Base-by-base conservation (phyloP, 37 sponge, comb jelly and placozoan species). In the Beroe ovata region DNA sequence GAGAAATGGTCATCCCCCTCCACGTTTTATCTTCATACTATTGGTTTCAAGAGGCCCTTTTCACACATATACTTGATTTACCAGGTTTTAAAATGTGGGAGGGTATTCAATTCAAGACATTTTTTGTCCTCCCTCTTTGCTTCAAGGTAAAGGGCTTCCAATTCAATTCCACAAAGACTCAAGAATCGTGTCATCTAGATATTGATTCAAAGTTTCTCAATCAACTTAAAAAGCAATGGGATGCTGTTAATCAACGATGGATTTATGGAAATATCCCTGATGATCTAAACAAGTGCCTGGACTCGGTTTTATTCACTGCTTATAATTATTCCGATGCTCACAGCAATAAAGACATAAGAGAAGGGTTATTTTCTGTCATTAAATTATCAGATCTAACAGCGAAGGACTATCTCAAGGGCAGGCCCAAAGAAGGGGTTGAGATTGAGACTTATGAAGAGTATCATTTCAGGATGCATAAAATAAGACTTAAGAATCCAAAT, bases 381-480 rank as follows among this genome's bases (percentile, higher is more conserved):
- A 11, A 23, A 39, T 23, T 36, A 42, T 77, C 33, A 90, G 88
- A 66, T 22, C 11, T 18, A 60, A 35, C 29, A 92, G 89, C 66
- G 88, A 69, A 0, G 72, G 72, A 25, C 88, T 89, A 30, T 89
- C 89, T n/a, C 92, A 91, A 11, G 91, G 37, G 34, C 71, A 88
- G 42, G 88, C 71, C 40, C 66, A 66, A 34, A 38, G 71, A 60
- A 26, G 37, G 11, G 60, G 89, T 90, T 38, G 92, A 91, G 28
- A 6, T 88, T 90, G 90, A 88, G 89, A 89, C 59, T n/a, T 38
- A 91, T 60, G 84, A 60, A 59, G 2, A 77, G 22, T 77, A 77
- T 40, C 84, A 91, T 84, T 25, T 39, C 35, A 40, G 58, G 38
- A 66, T 71, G 89, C 39, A 89, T 42, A 59, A 37, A 25, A 18